Conservation (phyloP, 1,140 invertebrate species). For the Papilio dardanus region DNA sequence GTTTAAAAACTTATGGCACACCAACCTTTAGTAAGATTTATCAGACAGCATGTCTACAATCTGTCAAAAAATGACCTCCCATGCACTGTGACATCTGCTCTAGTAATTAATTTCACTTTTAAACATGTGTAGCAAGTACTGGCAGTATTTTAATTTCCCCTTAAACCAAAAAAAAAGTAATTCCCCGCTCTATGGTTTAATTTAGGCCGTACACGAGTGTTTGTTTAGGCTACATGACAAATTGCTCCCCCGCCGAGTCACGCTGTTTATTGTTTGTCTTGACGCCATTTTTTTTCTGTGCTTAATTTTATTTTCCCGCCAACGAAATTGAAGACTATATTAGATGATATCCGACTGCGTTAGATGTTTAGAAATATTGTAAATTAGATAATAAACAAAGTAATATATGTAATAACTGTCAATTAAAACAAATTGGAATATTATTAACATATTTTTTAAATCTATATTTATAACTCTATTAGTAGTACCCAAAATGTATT, state of each 20-base stretch:
- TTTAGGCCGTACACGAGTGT: constrained; percentile 20
- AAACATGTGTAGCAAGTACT: not conserved
- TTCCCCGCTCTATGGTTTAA: constrained; percentile 17
- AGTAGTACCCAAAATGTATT: too few species aligned
- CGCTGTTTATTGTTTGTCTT: constrained; percentile 18
- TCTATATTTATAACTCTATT: not conserved
- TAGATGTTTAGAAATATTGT: constrained; percentile 3
- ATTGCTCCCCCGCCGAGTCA: constrained; percentile 43
- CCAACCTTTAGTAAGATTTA: too few species aligned
- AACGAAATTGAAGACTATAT: constrained; percentile 27
- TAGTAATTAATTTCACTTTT: too few species aligned
- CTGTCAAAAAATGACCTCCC: too few species aligned
- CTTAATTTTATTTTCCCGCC: constrained; percentile 22
- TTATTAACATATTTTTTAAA: not conserved
- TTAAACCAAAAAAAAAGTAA: not conserved
- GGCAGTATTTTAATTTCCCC: not conserved
- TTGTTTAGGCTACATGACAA: constrained; percentile 46
- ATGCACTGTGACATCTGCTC: too few species aligned
- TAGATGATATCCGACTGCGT: constrained; percentile 12
- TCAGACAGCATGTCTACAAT: too few species aligned
- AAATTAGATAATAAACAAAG: constrained; percentile 7
- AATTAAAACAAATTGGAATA: not conserved
- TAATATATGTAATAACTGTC: not conserved
- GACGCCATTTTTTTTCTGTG: constrained; percentile 16
- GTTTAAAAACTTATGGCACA: too few species aligned